Evolutionary conservation across 1,140 invertebrate genomes (phyloP).

Genomic region (Megathymus violae): DNA sequence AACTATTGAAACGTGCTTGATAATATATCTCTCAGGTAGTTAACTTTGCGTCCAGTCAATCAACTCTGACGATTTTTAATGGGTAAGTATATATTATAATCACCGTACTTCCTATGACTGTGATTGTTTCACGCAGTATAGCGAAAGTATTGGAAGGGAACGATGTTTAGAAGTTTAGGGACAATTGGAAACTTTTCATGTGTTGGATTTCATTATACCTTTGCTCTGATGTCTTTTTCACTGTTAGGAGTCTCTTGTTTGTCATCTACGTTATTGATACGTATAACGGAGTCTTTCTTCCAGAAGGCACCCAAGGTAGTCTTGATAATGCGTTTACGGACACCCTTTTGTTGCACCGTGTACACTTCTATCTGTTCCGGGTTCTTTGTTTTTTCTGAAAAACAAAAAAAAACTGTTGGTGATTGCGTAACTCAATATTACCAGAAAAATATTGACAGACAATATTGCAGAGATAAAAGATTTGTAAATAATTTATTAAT

Average conservation of each 20-base stretch:
- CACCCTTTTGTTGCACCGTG: conserved; percentile 86
- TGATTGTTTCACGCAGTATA: conserved; percentile 10
- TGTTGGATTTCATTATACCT: conserved; percentile 74
- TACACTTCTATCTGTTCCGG: conserved; percentile 87
- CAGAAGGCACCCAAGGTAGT: conserved; percentile 86
- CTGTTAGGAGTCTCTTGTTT: conserved; percentile 86
- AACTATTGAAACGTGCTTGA: conserved; percentile 39
- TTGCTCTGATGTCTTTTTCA: conserved; percentile 87
- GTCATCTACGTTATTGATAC: conserved; percentile 89
- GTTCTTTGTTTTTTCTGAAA: conserved; percentile 87
- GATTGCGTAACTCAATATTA: background rate
- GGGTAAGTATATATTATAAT: conserved; percentile 18
- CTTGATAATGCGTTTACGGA: conserved; percentile 85
- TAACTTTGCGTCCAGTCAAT: conserved; percentile 34
- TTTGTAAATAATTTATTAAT: too few species aligned
- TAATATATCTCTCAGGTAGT: conserved; percentile 37
- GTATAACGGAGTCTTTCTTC: conserved; percentile 86
- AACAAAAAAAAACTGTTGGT: conserved; percentile 27
- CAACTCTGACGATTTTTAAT: conserved; percentile 36
- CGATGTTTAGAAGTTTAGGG: conserved; percentile 11
- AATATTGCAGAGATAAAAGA: too few species aligned
- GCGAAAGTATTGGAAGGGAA: conserved; percentile 20
- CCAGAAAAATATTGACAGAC: too few species aligned
- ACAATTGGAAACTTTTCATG: conserved; percentile 72
- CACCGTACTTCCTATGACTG: too few species aligned